These are phyloP conservation scores for Scomber scombrus DNA, from an alignment of 2,113 vertebrate genomes.

Conservation along the genomic window DNA sequence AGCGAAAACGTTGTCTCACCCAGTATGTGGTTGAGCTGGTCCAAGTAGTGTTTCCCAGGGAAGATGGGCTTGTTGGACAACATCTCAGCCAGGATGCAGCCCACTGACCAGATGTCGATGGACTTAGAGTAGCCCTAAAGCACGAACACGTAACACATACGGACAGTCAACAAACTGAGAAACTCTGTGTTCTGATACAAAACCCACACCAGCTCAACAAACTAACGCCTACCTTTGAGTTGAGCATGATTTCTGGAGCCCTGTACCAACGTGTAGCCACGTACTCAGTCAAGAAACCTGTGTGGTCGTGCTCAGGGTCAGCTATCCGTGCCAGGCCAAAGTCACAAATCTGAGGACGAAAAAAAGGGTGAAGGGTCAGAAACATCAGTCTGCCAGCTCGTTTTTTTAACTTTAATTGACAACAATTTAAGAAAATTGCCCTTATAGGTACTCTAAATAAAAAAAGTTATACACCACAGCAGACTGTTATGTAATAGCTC, in stretches of 20 bases:
- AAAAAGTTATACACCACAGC: too few species aligned
- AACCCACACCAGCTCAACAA: not conserved
- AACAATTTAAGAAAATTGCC: too few species aligned
- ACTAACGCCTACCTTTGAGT: constrained; percentile 88
- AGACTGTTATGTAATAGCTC: too few species aligned
- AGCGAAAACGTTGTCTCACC: constrained; percentile 71
- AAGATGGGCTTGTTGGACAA: constrained; percentile 92
- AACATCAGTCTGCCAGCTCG: not conserved
- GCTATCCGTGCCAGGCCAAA: constrained; percentile 92
- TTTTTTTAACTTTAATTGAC: too few species aligned
- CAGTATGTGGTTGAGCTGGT: constrained; percentile 94
- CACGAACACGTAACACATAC: constrained; percentile 23
- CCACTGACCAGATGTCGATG: constrained; percentile 94
- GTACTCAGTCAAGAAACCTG: constrained; percentile 92
- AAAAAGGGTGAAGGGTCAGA: not conserved
- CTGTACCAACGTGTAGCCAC: constrained; percentile 95
- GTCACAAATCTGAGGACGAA: constrained; percentile 88
- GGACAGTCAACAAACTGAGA: not conserved
- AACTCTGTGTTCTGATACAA: not conserved
- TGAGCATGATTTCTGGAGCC: constrained; percentile 95
- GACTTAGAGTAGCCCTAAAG: constrained; percentile 92
- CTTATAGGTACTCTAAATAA: too few species aligned
- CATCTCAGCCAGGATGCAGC: constrained; percentile 95
- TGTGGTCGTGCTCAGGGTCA: constrained; percentile 93
- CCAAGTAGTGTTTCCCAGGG: constrained; percentile 94